Base-by-base conservation (phyloP, 1,140 invertebrate genomes). In the Bathynomus jamesi region DNA sequence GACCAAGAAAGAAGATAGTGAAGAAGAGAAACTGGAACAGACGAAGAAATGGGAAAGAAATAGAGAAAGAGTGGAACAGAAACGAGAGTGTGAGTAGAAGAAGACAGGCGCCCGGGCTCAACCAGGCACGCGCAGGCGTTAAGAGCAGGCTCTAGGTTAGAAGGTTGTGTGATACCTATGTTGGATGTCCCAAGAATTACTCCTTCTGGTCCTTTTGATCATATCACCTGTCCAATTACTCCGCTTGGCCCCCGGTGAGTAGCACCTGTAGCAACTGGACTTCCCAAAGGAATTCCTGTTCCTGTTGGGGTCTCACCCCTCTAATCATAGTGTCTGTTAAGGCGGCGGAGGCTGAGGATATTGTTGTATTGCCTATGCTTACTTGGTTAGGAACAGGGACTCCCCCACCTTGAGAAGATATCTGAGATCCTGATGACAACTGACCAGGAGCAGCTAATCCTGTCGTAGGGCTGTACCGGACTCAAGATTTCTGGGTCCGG, bases 291-390 rank as follows among this genome's bases (percentile, higher is more conserved):
- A 7, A 85, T 81, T 66, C 85, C 78, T 40, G 85, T n/a, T n/a
- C n/a, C n/a, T n/a, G n/a, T 32, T 82, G 76, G 78, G 82, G 82
- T 73, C 83, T 77, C 74, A 79, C 80, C 82, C n/a, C 80, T 79
- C 32, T 85, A 81, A 65, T 85, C 75, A 74, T 83, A 83, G 10
- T 85, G 82, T 61, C 84, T 83, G 27, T 67, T 29, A 67, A 69
- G 61, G 53, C 71, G 13, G 72, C 62, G 24, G 72, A 68, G 13
- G 62, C n/a, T n/a, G n/a, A 67, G 24, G 72, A 66, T 7, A 73
- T 53, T 17, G 13, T 53, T 17, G 40, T 17, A 5, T 11, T 17
- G 11, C 40, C 40, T 21, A 53, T 53, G 40, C 40, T 53, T 17
- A 53, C 40, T 53, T 64, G 24, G 61, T 27, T 31, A 65, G 66